Evolutionary conservation across 2,888 invertebrate genomes (phyloP).

Genomic region (Malthinus seriepunctatus): DNA sequence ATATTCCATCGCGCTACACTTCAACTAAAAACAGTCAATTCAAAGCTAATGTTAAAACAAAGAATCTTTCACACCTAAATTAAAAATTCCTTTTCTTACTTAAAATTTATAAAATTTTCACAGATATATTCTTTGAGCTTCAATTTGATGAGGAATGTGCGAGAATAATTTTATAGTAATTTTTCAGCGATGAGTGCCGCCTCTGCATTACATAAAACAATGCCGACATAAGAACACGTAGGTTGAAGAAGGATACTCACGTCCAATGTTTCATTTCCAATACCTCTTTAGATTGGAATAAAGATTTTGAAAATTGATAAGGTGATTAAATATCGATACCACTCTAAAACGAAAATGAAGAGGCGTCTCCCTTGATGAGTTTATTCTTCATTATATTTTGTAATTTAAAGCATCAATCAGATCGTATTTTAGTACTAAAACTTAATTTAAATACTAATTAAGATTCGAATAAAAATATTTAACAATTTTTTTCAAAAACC

Average conservation of each 20-base stretch:
- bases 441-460: too few species aligned
- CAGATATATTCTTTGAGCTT: conserved; percentile 4
- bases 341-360: conserved; percentile 37
- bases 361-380: conserved; percentile 26
- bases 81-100: too few species aligned
- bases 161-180: conserved; percentile 26
- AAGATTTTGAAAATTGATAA: conserved; percentile 41
- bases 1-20: conserved; percentile 42
- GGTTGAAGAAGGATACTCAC: conserved; percentile 35
- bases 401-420: too few species aligned
- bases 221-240: conserved; percentile 40
- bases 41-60: conserved; percentile 13
- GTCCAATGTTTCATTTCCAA: conserved; percentile 37
- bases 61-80: conserved; percentile 1
- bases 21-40: conserved; percentile 33
- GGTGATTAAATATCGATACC: conserved; percentile 40
- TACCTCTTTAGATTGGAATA: conserved; percentile 34
- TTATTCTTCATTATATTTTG: conserved; percentile 15
- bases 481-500: too few species aligned
- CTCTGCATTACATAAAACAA: conserved; percentile 34
- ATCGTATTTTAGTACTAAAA: too few species aligned
- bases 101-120: background rate
- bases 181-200: conserved; percentile 23
- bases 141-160: conserved; percentile 21
- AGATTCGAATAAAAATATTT: too few species aligned